Conservation (phyloP, 1,140 invertebrate genomes). For the Berghia stephanieae region DNA sequence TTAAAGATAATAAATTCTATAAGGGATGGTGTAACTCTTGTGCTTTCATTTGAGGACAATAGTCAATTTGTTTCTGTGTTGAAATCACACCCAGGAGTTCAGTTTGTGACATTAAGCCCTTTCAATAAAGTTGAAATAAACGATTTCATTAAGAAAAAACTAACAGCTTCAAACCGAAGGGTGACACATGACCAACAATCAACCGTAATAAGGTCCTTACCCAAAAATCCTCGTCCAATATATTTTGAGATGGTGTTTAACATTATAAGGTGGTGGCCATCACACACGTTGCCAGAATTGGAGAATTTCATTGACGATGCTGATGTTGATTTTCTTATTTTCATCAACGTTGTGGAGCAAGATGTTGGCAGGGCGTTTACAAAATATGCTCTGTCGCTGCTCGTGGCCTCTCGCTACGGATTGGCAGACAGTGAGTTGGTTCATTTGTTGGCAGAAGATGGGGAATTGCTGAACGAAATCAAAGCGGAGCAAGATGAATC, state of each 20-base stretch:
- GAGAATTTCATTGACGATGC: conserved; percentile 17
- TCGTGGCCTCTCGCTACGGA: conserved; percentile 34
- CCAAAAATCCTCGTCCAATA: conserved; percentile 26
- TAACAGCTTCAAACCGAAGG: conserved; percentile 10
- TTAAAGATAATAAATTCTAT: conserved; percentile 30
- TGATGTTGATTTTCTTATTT: conserved; percentile 25
- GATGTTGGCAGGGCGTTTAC: conserved; percentile 35
- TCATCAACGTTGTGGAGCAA: conserved; percentile 32
- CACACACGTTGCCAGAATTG: conserved; percentile 32
- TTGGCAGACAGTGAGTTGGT: conserved; percentile 37
- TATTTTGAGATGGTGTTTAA: conserved; percentile 13
- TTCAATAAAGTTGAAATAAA: background rate
- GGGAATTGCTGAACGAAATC: conserved; percentile 34
- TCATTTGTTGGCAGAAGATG: conserved; percentile 34
- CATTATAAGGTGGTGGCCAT: conserved; percentile 33
- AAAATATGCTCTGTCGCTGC: conserved; percentile 33
- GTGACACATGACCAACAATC: conserved; percentile 33
- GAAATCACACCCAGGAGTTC: conserved; percentile 3
- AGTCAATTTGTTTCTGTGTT: conserved; percentile 23
- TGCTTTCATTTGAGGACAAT: conserved; percentile 24
- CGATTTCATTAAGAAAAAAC: background rate
- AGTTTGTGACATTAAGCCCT: background rate
- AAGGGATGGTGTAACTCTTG: conserved; percentile 14
- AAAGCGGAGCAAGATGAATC: conserved; percentile 31
- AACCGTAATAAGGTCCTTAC: conserved; percentile 23